These are phyloP conservation scores for Gasteruption jaculator DNA, from an alignment of 2,888 invertebrate species.

Conservation along the genomic window DNA sequence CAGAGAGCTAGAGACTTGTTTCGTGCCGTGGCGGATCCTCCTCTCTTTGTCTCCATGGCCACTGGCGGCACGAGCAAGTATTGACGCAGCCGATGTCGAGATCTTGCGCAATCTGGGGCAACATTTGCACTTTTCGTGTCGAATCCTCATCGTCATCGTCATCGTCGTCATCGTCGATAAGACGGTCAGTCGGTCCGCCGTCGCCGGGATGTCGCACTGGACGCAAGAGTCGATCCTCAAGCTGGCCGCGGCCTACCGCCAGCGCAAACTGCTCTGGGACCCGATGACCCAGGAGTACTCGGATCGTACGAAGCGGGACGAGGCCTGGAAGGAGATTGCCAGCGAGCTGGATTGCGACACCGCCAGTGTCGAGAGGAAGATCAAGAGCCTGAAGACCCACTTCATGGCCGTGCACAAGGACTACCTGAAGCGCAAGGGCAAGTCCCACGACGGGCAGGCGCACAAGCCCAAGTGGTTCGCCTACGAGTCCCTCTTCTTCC, in stretches of 20 bases:
- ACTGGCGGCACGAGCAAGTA: too few relatives aligned
- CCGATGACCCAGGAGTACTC: constrained; percentile 12
- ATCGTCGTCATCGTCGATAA: too few relatives aligned
- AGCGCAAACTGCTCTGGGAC: constrained; percentile 17
- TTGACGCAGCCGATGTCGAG: constrained; percentile 14
- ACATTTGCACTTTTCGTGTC: constrained; percentile 11
- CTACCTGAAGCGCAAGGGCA: constrained; percentile 12
- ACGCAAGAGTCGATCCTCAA: constrained; percentile 19
- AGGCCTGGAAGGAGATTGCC: constrained; percentile 21
- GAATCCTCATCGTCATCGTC: not conserved
- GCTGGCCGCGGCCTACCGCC: constrained; percentile 15
- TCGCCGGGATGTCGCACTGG: constrained; percentile 22
- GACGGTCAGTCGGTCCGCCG: too few relatives aligned
- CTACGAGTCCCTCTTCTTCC: constrained; percentile 17
- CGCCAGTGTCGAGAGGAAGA: constrained; percentile 19
- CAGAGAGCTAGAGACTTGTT: too few relatives aligned
- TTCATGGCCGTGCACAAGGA: constrained; percentile 21
- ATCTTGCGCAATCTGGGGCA: constrained; percentile 19
- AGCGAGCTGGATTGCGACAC: constrained; percentile 17
- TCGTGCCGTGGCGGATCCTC: too few relatives aligned
- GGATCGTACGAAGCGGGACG: constrained; percentile 15
- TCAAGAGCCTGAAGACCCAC: constrained; percentile 21
- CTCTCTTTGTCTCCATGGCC: too few relatives aligned
- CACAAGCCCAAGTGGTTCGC: constrained; percentile 20
- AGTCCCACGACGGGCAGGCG: constrained; percentile 6